These are phyloP conservation scores for Danio albolineatus DNA, from an alignment of 2,797 vertebrate species.

Conservation along the genomic window DNA sequence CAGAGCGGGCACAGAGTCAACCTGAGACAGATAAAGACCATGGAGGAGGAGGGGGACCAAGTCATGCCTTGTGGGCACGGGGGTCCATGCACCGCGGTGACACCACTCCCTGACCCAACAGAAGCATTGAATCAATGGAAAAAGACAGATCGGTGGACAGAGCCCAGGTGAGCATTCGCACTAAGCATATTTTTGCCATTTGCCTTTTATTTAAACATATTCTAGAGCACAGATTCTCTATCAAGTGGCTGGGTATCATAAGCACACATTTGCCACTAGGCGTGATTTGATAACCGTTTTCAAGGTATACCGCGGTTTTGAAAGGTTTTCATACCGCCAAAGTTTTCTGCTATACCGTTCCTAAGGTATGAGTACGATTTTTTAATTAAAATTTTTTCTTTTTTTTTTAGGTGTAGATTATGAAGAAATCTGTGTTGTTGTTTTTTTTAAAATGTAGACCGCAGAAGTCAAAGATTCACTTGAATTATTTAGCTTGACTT, in stretches of 20 bases:
- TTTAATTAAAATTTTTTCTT: no score
- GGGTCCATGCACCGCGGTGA: constrained; percentile 74
- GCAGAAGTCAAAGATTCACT: no score
- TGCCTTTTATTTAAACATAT: background rate
- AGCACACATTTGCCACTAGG: background rate
- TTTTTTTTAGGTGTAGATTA: no score
- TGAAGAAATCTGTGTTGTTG: no score
- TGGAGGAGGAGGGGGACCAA: constrained; percentile 70
- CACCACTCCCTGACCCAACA: constrained; percentile 77
- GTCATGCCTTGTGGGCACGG: constrained; percentile 22
- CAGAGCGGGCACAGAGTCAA: constrained; percentile 97
- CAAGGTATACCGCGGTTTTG: no score
- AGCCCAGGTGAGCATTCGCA: constrained; percentile 33
- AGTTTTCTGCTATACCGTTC: no score
- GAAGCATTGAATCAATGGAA: constrained; percentile 10
- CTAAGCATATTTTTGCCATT: background rate
- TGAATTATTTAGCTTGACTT: no score
- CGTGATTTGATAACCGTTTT: no score
- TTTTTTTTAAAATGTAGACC: no score
- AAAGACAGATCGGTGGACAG: constrained; percentile 29
- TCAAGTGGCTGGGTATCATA: background rate
- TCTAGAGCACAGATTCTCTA: background rate
- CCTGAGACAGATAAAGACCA: constrained; percentile 96
- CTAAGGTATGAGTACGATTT: no score
- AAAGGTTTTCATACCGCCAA: no score